phyloP scores from a whole-genome alignment of 1,140 invertebrate species.

The silkworm (Bombyx mori) region DNA sequence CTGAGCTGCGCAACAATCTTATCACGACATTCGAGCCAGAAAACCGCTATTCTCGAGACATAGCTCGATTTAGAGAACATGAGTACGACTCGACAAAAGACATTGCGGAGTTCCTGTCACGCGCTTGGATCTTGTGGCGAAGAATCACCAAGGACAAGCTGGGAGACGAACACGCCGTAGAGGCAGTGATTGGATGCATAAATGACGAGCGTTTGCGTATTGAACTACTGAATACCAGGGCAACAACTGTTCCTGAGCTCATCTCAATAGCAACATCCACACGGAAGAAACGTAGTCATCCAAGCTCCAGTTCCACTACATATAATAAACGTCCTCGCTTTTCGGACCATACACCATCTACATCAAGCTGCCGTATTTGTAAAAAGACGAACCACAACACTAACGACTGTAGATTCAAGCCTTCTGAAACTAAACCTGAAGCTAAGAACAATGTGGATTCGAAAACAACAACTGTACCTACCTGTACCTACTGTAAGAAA shows the following conservation, averaged over 20 bases:
- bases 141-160: background rate
- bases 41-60: no score
- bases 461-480: no score
- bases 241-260: background rate
- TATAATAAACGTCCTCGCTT: background rate
- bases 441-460: background rate
- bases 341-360: background rate
- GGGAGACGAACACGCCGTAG: background rate
- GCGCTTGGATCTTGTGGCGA: background rate
- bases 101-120: background rate
- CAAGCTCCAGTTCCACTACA: background rate
- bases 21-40: no score
- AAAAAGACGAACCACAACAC: slow-evolving; percentile 1
- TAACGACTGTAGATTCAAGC: background rate
- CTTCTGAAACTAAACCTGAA: background rate
- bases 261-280: background rate
- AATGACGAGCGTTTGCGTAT: background rate
- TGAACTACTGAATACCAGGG: background rate
- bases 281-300: background rate
- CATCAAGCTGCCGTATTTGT: background rate
- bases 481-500: no score
- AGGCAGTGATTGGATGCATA: background rate
- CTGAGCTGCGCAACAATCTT: no score
- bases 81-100: background rate
- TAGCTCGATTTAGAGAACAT: no score